These are phyloP conservation scores for Hydra vulgaris DNA, from an alignment of 30 jellyfish, hydroid and myxozoan genomes.

Conservation along the genomic window DNA sequence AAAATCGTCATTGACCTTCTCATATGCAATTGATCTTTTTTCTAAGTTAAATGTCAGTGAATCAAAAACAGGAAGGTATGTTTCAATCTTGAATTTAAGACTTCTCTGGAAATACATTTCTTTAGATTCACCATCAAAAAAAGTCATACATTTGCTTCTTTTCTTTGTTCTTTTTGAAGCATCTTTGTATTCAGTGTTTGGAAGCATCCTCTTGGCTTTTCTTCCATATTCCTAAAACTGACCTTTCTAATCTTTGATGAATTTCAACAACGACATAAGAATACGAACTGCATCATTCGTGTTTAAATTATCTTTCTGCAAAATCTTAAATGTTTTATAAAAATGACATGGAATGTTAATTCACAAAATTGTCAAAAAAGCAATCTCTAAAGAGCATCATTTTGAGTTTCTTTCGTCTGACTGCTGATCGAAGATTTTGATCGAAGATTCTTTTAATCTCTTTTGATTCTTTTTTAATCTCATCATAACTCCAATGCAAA, in stretches of 20 bases:
- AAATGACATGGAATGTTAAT: slow-evolving; percentile 25
- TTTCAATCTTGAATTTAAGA: slow-evolving; percentile 16
- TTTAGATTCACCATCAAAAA: neutral
- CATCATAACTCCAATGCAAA: no score
- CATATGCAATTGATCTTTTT: slow-evolving; percentile 14
- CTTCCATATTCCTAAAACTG: neutral
- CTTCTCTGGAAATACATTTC: neutral
- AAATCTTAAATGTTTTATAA: neutral
- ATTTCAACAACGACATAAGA: neutral
- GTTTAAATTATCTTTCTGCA: neutral
- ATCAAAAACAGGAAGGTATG: slow-evolving; percentile 34
- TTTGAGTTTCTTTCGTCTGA: slow-evolving; percentile 18
- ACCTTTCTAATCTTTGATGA: neutral
- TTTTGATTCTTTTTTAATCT: no score
- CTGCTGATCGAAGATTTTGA: no score
- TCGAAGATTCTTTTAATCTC: no score
- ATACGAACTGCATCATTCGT: neutral
- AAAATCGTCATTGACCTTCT: neutral
- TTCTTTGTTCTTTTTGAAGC: neutral
- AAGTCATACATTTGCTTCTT: neutral
- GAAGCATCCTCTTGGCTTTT: neutral
- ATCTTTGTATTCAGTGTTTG: neutral
- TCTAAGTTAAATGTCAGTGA: slow-evolving; percentile 23
- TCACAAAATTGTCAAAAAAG: neutral
- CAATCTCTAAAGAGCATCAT: slow-evolving; percentile 24